A percentile compares a stretch with the other conserved stretches of the same genome.
phyloP scores from a whole-genome alignment of 2,797 vertebrate species.

The Cebuella pygmaea region DNA sequence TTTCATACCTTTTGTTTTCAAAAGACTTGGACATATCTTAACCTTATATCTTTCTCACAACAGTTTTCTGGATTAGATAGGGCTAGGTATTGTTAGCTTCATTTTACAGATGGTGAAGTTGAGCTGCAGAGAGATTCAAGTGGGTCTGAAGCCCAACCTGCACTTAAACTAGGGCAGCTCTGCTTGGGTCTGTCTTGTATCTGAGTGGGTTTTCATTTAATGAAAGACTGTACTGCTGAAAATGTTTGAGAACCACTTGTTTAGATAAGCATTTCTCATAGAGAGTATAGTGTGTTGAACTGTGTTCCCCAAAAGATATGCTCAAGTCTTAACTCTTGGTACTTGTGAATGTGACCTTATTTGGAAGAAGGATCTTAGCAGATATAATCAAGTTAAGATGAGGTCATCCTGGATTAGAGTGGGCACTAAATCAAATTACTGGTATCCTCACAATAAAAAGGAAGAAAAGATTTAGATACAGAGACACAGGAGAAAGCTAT shows the following conservation, averaged over 20 bases:
- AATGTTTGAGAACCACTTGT: slow-evolving; percentile 15
- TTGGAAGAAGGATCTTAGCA: slow-evolving; percentile 31
- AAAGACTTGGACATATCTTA: slow-evolving; percentile 13
- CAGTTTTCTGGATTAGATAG: not conserved
- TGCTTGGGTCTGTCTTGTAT: not conserved
- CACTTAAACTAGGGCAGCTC: not conserved
- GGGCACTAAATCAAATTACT: not conserved
- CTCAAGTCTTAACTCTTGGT: not conserved
- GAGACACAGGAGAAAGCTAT: not conserved
- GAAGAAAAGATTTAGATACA: not conserved
- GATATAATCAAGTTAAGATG: not conserved
- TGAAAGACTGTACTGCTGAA: slow-evolving; percentile 14
- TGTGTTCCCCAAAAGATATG: not conserved
- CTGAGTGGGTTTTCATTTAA: slow-evolving; percentile 19
- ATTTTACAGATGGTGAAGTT: slow-evolving; percentile 36
- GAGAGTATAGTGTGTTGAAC: not conserved
- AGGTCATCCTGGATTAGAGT: not conserved
- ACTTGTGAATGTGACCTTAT: slow-evolving; percentile 6
- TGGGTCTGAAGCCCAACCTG: not conserved
- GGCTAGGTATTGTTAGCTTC: not conserved
- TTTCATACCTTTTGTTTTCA: not conserved
- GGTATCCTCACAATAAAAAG: not conserved
- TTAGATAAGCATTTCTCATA: slow-evolving; percentile 1
- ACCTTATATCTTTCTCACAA: slow-evolving; percentile 22
- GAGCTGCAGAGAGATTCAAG: not conserved